phyloP scores from a whole-genome alignment of 2,797 vertebrate genomes.

The Arremon brunneinucha region DNA sequence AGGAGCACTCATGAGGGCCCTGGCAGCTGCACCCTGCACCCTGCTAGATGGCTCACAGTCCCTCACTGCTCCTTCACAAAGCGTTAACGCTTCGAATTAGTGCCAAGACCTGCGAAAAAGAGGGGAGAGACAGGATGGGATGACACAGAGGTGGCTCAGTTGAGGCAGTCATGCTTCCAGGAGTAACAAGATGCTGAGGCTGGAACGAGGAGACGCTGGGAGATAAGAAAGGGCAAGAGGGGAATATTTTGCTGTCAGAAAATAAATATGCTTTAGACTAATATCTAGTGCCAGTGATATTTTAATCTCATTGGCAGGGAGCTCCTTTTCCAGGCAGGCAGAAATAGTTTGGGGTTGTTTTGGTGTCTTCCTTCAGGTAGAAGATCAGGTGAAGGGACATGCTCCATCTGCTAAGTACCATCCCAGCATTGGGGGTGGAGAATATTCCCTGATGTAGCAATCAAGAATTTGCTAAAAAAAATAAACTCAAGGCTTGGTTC shows the following conservation, averaged over 20 bases:
- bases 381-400: background rate
- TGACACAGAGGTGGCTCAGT: background rate
- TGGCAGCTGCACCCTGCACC: background rate
- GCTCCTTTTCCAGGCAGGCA: background rate
- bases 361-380: background rate
- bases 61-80: background rate
- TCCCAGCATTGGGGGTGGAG: fast-evolving
- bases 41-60: constrained; percentile 34
- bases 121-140: background rate
- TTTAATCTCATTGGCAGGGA: constrained; percentile 56
- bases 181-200: background rate
- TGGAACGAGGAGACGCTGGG: constrained; percentile 8
- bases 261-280: constrained; percentile 51
- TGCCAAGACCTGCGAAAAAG: background rate
- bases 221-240: constrained; percentile 72
- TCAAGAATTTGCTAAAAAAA: background rate
- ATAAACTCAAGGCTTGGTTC: background rate
- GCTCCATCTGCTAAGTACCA: fast-evolving
- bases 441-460: background rate
- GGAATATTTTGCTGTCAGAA: constrained; percentile 72
- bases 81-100: constrained; percentile 60
- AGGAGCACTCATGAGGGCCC: background rate
- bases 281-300: constrained; percentile 36
- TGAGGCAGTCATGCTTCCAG: background rate
- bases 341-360: background rate